Percentiles rank a stretch among this genome's conserved stretches.
Evolutionary conservation across 1,140 invertebrate genomes (phyloP).

Genomic region (Theocolax elegans): DNA sequence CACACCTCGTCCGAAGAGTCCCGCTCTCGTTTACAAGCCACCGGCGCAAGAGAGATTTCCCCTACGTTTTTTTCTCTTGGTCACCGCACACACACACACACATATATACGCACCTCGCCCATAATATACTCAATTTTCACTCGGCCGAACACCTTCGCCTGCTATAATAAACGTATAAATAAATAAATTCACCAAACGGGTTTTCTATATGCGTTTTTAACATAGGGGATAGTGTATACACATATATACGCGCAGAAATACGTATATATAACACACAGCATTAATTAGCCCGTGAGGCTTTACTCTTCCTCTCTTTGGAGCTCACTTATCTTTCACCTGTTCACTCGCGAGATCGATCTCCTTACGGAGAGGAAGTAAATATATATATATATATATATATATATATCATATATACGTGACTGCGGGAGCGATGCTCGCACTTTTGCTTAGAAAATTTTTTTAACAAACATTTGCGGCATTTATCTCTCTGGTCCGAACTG

Average conservation of each 20-base stretch:
- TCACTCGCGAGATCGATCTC: constrained; percentile 5
- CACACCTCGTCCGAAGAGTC: constrained; percentile 16
- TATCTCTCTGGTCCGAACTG: too few relatives aligned
- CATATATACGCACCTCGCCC: constrained; percentile 35
- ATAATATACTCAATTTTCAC: constrained; percentile 27
- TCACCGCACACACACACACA: neutral
- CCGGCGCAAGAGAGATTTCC: constrained; percentile 9
- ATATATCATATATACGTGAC: too few relatives aligned
- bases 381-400: too few relatives aligned
- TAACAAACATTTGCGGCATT: too few relatives aligned
- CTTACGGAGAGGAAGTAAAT: too few relatives aligned
- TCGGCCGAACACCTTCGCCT: neutral
- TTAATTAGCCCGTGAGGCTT: constrained; percentile 20
- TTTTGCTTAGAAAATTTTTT: too few relatives aligned
- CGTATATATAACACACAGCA: too few relatives aligned
- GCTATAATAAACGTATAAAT: neutral
- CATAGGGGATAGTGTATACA: too few relatives aligned
- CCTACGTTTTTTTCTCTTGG: neutral
- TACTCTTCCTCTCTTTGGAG: neutral
- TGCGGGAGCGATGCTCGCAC: too few relatives aligned
- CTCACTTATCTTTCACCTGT: constrained; percentile 33
- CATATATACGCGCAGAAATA: too few relatives aligned
- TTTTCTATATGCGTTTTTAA: neutral
- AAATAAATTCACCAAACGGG: constrained; percentile 7
- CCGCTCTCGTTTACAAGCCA: constrained; percentile 37